phyloP scores from a whole-genome alignment of 2,888 invertebrate genomes.

The Catocala sponsa region DNA sequence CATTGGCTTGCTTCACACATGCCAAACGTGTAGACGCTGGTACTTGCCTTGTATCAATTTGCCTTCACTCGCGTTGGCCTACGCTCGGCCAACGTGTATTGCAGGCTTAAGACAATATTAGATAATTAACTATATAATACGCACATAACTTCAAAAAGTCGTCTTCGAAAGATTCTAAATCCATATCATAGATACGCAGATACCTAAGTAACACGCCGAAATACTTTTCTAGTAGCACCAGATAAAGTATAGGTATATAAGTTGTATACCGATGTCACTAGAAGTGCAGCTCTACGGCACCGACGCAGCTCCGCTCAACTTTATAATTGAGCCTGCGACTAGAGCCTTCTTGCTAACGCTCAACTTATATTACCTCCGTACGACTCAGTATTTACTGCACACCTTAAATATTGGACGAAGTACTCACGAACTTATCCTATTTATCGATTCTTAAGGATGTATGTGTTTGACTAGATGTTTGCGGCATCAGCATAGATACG shows the following conservation, averaged over 20 bases:
- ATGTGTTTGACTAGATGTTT: background rate
- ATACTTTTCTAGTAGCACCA: background rate
- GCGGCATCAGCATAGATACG: no score
- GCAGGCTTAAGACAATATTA: no score
- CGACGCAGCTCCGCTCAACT: constrained; percentile 39
- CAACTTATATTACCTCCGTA: constrained; percentile 44
- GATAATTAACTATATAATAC: no score
- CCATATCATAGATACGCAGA: no score
- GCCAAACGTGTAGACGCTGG: no score
- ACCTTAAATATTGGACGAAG: constrained; percentile 19
- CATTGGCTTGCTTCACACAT: no score
- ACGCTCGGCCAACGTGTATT: no score
- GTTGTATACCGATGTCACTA: constrained; percentile 2
- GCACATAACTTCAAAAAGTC: no score
- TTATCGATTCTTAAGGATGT: constrained; percentile 15
- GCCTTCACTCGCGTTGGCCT: no score
- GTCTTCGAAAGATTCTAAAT: no score
- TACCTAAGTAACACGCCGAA: no score
- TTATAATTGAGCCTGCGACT: constrained; percentile 53
- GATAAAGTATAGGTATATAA: background rate
- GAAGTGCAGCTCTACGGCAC: background rate
- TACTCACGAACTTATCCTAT: constrained; percentile 13
- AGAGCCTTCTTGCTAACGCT: constrained; percentile 31
- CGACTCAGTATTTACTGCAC: constrained; percentile 31
- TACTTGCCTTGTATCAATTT: no score